phyloP scores from a whole-genome alignment of 1,140 invertebrate genomes.

The Drosophila paulistorum region DNA sequence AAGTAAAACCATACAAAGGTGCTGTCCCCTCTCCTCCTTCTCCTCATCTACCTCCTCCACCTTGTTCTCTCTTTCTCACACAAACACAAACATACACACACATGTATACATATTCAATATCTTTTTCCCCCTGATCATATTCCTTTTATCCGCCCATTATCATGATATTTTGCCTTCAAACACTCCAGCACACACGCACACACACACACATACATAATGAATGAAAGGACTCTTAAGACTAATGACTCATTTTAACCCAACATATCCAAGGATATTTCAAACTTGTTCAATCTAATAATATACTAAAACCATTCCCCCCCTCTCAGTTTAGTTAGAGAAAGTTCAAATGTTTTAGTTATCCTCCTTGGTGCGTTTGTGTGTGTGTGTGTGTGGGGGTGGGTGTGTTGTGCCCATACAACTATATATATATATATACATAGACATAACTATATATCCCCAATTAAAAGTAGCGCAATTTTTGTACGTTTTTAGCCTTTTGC shows the following conservation, averaged over 20 bases:
- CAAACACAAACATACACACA: too few relatives aligned
- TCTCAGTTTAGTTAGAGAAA: too few relatives aligned
- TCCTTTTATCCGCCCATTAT: not conserved
- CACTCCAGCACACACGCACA: slow-evolving; percentile 14
- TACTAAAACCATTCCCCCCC: too few relatives aligned
- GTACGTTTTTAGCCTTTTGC: slow-evolving; percentile 1
- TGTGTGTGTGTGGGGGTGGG: slow-evolving; percentile 21
- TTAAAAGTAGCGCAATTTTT: slow-evolving; percentile 1
- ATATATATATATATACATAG: too few relatives aligned
- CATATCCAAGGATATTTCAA: too few relatives aligned
- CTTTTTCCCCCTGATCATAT: not conserved
- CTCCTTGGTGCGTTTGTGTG: not conserved
- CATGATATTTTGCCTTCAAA: slow-evolving; percentile 22
- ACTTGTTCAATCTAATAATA: too few relatives aligned
- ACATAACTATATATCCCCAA: slow-evolving; percentile 1
- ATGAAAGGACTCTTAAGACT: not conserved
- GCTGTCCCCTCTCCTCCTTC: slow-evolving; percentile 53
- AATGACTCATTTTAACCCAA: too few relatives aligned
- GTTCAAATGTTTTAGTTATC: too few relatives aligned
- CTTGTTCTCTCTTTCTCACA: not conserved
- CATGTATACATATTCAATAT: slow-evolving; percentile 13
- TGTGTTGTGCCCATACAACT: slow-evolving; percentile 21
- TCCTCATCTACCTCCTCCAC: too few relatives aligned
- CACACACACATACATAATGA: slow-evolving; percentile 19
- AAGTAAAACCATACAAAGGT: slow-evolving; percentile 90